Percentiles rank a stretch among this genome's conserved stretches.
Conservation (phyloP, 2,888 invertebrate genomes). For the Leptarthrus brevirostris region DNA sequence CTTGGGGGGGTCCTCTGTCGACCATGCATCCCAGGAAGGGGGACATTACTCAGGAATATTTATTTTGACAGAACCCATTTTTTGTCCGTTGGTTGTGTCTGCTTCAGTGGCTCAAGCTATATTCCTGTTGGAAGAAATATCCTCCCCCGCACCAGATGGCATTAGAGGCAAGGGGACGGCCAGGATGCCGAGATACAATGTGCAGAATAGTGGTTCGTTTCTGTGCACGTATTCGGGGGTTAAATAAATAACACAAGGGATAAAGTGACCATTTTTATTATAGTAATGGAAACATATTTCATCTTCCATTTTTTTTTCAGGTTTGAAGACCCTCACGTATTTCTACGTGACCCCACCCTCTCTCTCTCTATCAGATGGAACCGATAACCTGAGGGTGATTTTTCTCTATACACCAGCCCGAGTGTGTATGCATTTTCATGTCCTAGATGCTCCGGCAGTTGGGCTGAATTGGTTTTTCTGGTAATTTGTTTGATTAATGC, state of each 20-base stretch:
- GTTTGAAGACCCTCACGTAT: slow-evolving; percentile 42
- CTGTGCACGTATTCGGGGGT: slow-evolving; percentile 46
- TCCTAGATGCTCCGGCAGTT: background rate
- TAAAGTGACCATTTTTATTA: slow-evolving; percentile 57
- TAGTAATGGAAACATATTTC: slow-evolving; percentile 57
- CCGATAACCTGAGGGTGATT: slow-evolving; percentile 30
- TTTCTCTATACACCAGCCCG: background rate
- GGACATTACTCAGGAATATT: slow-evolving; percentile 55
- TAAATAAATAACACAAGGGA: slow-evolving; percentile 55
- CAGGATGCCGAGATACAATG: slow-evolving; percentile 21
- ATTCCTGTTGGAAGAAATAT: slow-evolving; percentile 33
- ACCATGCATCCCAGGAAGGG: slow-evolving; percentile 46
- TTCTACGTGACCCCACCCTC: slow-evolving; percentile 45
- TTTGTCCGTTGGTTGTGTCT: slow-evolving; percentile 52
- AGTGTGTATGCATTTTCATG: slow-evolving; percentile 32
- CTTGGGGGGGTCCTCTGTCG: slow-evolving; percentile 28
- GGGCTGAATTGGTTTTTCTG: slow-evolving; percentile 31
- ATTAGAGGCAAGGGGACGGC: background rate
- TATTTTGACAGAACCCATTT: slow-evolving; percentile 55
- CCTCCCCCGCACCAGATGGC: background rate
- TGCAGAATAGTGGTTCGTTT: slow-evolving; percentile 42
- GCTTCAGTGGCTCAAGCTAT: slow-evolving; percentile 41
- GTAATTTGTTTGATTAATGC: slow-evolving; percentile 47
- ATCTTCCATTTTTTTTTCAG: slow-evolving; percentile 49
- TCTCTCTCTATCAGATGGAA: slow-evolving; percentile 38